Base-by-base conservation (phyloP, 2,888 invertebrate genomes). In the Stomorhina lunata region DNA sequence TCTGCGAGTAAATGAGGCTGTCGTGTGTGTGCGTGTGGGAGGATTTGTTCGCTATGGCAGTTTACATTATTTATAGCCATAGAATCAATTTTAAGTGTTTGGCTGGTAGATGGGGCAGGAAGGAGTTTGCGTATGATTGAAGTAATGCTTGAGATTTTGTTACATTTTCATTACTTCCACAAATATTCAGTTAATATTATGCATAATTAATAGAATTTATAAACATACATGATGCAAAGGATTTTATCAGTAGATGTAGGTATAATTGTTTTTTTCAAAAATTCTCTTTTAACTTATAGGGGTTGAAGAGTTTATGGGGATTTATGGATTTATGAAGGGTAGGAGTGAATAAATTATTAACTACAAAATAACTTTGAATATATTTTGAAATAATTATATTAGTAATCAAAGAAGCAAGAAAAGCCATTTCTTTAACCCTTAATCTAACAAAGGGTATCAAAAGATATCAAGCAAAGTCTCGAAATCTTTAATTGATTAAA, bases 91-190 rank as follows among this genome's bases (percentile, higher is more conserved):
- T 32, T 22, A 10, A 29, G 17, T 43, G n/a, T 20, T n/a, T 1
- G 5, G 20, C n/a, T 27, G 32, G n/a, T 25, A 1, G n/a, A n/a
- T n/a, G n/a, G n/a, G n/a, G n/a, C n/a, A n/a, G n/a, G n/a, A n/a
- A n/a, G n/a, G n/a, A n/a, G n/a, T n/a, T n/a, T n/a, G n/a, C n/a
- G n/a, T n/a, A n/a, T n/a, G n/a, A n/a, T n/a, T n/a, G n/a, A 27
- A n/a, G 37, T 71, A 65, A 45, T 45, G 57, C 15, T 43, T 34
- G 53, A 53, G 9, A 7, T 57, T 57, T 72, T 25, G 66, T 53
- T 66, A 77, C 59, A 72, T 59, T 61, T 81, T 68, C 71, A 72
- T 77, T 72, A 68, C 34, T 63, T 32, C 29, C 71, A 68, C n/a
- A 55, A 53, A 40, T 61, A 75, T 78, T 78, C 69, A 59, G 63